Conservation (phyloP, 2,888 invertebrate genomes). For the Byasa hedistus region DNA sequence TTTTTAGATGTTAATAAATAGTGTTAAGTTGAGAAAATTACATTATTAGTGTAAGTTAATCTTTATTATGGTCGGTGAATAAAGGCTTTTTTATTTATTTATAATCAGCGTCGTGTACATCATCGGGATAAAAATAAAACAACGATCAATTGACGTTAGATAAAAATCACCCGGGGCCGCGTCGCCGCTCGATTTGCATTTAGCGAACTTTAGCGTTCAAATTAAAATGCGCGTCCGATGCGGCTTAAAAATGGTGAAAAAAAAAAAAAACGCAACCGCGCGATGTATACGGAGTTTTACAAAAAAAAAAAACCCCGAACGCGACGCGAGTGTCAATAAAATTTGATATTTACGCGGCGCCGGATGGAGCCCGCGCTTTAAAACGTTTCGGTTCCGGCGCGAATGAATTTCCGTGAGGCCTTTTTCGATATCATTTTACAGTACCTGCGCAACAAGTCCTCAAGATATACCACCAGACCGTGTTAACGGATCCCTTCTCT, state of each 20-base stretch:
- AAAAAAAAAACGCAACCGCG: constrained; percentile 19
- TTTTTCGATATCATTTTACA: constrained; percentile 30
- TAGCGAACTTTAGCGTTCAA: background rate
- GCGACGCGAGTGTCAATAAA: constrained; percentile 65
- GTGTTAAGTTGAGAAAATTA: no score
- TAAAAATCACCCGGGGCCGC: no score
- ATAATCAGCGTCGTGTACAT: no score
- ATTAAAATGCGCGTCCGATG: constrained; percentile 15
- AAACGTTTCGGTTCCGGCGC: constrained; percentile 49
- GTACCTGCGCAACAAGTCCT: background rate
- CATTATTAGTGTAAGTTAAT: no score
- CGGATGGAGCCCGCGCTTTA: constrained; percentile 59
- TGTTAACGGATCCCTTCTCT: no score
- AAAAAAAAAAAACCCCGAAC: constrained; percentile 52
- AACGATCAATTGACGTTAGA: no score
- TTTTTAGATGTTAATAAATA: no score
- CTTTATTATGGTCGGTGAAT: no score
- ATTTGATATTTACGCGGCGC: constrained; percentile 66
- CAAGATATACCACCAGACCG: no score
- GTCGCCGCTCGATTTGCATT: background rate
- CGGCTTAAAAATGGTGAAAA: constrained; percentile 32
- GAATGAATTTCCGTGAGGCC: constrained; percentile 48
- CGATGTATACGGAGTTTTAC: constrained; percentile 46
- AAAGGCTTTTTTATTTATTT: no score
- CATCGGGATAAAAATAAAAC: no score